Evolutionary conservation across 2,797 vertebrate species (phyloP).

Genomic region (Melanotaenia pygmaea): DNA sequence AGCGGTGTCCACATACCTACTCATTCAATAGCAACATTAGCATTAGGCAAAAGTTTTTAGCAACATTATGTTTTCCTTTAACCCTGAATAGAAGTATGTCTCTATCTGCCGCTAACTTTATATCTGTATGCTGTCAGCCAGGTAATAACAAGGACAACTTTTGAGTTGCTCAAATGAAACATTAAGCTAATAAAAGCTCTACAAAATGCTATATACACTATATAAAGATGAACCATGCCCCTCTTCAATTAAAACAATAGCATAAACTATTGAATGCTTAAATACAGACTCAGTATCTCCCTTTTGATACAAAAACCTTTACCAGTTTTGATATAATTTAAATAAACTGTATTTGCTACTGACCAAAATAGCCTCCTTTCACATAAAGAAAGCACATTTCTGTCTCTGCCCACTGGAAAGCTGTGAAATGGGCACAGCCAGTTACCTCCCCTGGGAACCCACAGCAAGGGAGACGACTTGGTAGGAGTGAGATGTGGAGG

Average conservation of each 20-base stretch:
- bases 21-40: neutral
- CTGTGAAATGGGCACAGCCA: constrained; percentile 57
- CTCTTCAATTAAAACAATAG: too few species aligned
- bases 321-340: too few species aligned
- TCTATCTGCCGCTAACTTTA: neutral
- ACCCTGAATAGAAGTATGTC: too few species aligned
- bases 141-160: neutral
- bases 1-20: neutral
- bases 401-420: constrained; percentile 42
- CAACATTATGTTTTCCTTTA: neutral
- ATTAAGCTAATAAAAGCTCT: neutral
- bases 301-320: too few species aligned
- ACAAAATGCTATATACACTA: neutral
- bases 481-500: constrained; percentile 44
- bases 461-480: constrained; percentile 30
- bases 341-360: too few species aligned
- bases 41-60: neutral
- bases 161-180: neutral
- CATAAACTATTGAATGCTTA: too few species aligned
- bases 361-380: neutral
- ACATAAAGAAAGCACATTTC: constrained; percentile 30
- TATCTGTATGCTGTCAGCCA: neutral
- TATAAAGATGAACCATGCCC: too few species aligned
- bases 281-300: neutral
- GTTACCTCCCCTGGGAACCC: constrained; percentile 41